Conservation (phyloP, 2,888 invertebrate genomes). For the Lycia hirtaria region DNA sequence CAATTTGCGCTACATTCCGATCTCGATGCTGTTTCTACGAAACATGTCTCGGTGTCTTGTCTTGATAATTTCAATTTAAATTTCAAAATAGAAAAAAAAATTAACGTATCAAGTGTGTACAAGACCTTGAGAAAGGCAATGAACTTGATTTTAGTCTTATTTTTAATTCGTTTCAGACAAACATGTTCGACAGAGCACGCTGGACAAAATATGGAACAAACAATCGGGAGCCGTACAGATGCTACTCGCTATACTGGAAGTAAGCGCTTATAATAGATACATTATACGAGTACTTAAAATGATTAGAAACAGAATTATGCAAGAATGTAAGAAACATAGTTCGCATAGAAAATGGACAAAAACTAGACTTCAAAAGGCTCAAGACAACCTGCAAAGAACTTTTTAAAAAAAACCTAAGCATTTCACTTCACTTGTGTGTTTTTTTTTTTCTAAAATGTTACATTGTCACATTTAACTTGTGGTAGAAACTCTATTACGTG, state of each 20-base stretch:
- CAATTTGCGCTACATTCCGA: constrained; percentile 13
- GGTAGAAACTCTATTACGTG: too few species aligned
- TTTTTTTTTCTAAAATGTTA: too few species aligned
- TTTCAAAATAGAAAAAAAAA: constrained; percentile 6
- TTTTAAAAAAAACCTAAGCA: too few species aligned
- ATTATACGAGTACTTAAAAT: too few species aligned
- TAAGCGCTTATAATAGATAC: constrained; percentile 52
- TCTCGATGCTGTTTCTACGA: constrained; percentile 5
- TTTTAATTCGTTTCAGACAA: constrained; percentile 76
- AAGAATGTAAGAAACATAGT: too few species aligned
- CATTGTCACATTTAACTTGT: too few species aligned
- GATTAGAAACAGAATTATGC: too few species aligned
- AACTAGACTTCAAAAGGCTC: too few species aligned
- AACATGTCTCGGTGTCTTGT: constrained; percentile 13
- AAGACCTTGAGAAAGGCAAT: constrained; percentile 18
- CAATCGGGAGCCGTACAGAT: constrained; percentile 83
- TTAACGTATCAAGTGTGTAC: neutral
- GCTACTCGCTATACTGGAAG: constrained; percentile 84
- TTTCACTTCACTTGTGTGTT: too few species aligned
- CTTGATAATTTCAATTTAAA: constrained; percentile 14
- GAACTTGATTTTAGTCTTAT: constrained; percentile 13
- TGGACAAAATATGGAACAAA: constrained; percentile 86
- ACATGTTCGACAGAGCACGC: constrained; percentile 81
- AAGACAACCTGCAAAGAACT: too few species aligned
- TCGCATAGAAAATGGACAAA: too few species aligned